Evolutionary conservation across 2,888 invertebrate species (phyloP).

Genomic region (Gasteruption jaculator): DNA sequence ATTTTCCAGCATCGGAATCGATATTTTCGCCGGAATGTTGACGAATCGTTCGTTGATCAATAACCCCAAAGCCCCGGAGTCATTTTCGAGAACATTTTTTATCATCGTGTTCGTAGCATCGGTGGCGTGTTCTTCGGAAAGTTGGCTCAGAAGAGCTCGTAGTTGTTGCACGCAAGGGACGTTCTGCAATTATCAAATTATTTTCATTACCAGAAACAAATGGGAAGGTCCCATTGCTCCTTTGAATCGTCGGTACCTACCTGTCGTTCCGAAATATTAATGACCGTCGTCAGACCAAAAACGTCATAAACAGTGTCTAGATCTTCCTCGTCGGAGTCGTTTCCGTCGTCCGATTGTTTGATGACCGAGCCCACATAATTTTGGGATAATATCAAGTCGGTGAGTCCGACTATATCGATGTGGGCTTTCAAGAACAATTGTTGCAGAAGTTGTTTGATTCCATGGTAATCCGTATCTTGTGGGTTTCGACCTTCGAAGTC

Average conservation of each 20-base stretch:
- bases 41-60: constrained; percentile 86
- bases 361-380: constrained; percentile 86
- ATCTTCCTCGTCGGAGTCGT: constrained; percentile 58
- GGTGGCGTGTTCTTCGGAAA: constrained; percentile 64
- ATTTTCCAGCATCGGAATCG: constrained; percentile 75
- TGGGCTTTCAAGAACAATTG: constrained; percentile 84
- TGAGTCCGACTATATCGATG: constrained; percentile 72
- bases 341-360: constrained; percentile 70
- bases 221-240: too few relatives aligned
- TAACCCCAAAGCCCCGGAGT: constrained; percentile 67
- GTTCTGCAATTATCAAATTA: constrained; percentile 55
- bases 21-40: constrained; percentile 85
- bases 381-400: constrained; percentile 81
- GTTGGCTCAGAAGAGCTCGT: constrained; percentile 63
- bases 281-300: constrained; percentile 79
- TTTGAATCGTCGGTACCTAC: constrained; percentile 56
- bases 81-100: constrained; percentile 61
- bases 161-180: constrained; percentile 70
- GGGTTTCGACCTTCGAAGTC: constrained; percentile 88
- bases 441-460: constrained; percentile 76
- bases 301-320: constrained; percentile 71
- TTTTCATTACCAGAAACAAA: not conserved
- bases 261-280: constrained; percentile 75
- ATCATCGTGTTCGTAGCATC: constrained; percentile 59
- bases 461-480: constrained; percentile 78